These are phyloP conservation scores for Rhineura floridana DNA, from an alignment of 2,113 vertebrate species.

Conservation along the genomic window DNA sequence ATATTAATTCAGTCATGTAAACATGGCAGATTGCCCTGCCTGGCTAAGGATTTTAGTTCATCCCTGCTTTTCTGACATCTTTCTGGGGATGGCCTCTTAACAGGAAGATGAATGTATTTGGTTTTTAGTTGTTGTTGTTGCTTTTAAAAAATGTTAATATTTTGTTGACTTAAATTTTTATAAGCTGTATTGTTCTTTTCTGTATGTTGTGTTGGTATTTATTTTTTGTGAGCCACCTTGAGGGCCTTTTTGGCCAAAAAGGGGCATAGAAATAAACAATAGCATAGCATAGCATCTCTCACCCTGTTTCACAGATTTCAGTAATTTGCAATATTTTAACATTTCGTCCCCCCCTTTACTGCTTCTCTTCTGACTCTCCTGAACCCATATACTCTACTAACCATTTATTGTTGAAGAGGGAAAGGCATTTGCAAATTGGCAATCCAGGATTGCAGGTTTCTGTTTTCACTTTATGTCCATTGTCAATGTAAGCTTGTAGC, in stretches of 20 bases:
- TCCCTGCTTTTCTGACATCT: too few species aligned
- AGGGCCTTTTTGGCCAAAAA: too few species aligned
- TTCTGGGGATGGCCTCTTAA: too few species aligned
- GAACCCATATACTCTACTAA: neutral
- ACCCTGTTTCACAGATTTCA: neutral
- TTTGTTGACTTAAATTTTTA: too few species aligned
- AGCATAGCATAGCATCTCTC: neutral
- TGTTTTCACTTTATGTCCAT: neutral
- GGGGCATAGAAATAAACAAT: too few species aligned
- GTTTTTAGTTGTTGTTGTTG: too few species aligned
- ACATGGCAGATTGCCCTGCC: neutral
- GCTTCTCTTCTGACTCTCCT: neutral
- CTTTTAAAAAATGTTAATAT: too few species aligned
- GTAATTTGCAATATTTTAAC: neutral
- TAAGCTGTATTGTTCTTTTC: too few species aligned
- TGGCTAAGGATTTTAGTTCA: neutral
- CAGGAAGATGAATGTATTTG: too few species aligned
- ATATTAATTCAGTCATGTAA: neutral
- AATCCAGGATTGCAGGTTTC: neutral
- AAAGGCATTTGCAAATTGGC: neutral
- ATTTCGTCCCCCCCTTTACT: neutral
- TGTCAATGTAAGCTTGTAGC: neutral
- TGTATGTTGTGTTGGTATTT: too few species aligned
- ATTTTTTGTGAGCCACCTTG: too few species aligned
- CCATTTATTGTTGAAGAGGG: neutral